Base-by-base conservation (phyloP, 2,113 vertebrate species). In the Sorex araneus region DNA sequence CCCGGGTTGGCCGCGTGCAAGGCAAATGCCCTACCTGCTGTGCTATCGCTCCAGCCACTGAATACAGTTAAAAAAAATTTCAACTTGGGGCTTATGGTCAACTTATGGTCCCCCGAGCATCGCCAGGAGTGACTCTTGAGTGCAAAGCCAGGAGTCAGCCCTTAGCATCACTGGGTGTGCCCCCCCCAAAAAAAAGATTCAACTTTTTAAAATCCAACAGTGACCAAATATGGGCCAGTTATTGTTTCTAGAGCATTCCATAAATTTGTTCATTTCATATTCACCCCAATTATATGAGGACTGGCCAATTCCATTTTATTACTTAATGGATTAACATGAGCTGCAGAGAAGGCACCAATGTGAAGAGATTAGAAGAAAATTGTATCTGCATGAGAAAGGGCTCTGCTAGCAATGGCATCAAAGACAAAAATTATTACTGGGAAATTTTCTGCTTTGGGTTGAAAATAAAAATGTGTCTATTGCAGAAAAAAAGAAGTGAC, bases 351-450 rank as follows among this genome's bases (percentile, higher is more conserved):
- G 2, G 13, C 85, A 3, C 69, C 80, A 85, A 21, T 71, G 45
- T 57, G 71, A 93, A 77, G 6, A 12, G 82, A 77, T 76, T 77
- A 75, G 21, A 88, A 73, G 43, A 28, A 91, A 84, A 92, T 70
- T 50, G 21, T 50, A 78, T 28, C n/a, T 79, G 18, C 30, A 54
- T 19, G 75, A 93, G 13, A 89, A 81, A 69, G 19, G 45, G 66
- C 28, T 15, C 8, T 30, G 30, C 74, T 84, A 89, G 21, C 64
- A 32, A 77, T 18, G 50, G 66, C 3, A 77, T 28, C 34, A 63
- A 91, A 94, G 64, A 60, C 54, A 91, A 73, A 77, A 89, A 54
- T 6, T 45, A 64, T 25, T 67, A 69, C 54, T 10, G n/a, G 43
- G 83, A 69, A 90, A 74, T 84, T 28, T 8, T 78, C 9, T 87